Percentiles rank a stretch among this genome's conserved stretches.
phyloP scores from a whole-genome alignment of 2,113 vertebrate genomes.

The Calidris pygmaea region DNA sequence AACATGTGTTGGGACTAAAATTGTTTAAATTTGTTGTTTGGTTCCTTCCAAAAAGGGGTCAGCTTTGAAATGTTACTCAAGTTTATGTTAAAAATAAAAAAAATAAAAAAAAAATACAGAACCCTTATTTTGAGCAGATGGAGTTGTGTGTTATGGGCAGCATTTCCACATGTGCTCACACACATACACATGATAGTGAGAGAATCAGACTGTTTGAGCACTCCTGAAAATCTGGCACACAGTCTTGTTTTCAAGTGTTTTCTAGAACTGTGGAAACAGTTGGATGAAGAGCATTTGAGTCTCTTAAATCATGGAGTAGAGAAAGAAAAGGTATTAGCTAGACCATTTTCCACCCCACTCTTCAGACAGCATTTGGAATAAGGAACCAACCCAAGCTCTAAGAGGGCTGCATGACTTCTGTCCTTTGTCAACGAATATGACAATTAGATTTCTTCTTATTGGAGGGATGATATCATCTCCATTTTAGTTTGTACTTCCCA shows the following conservation, averaged over 20 bases:
- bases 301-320: not conserved
- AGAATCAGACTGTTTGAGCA: not conserved
- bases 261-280: not conserved
- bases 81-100: not conserved
- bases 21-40: not conserved
- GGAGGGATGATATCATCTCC: not conserved
- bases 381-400: not conserved
- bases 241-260: constrained; percentile 3
- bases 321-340: not conserved
- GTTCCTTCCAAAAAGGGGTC: not conserved
- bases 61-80: not conserved
- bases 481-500: not conserved
- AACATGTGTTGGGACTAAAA: not conserved
- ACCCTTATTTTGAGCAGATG: not conserved
- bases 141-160: not conserved
- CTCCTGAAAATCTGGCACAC: not conserved
- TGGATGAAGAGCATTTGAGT: not conserved
- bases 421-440: not conserved
- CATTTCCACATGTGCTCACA: not conserved
- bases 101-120: too few species aligned
- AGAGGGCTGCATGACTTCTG: not conserved
- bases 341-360: not conserved
- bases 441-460: not conserved
- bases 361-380: not conserved
- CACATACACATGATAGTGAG: not conserved